Percentiles rank a stretch among this genome's conserved stretches.
Conservation (phyloP, 2,888 invertebrate genomes). For the Drosophila colorata region DNA sequence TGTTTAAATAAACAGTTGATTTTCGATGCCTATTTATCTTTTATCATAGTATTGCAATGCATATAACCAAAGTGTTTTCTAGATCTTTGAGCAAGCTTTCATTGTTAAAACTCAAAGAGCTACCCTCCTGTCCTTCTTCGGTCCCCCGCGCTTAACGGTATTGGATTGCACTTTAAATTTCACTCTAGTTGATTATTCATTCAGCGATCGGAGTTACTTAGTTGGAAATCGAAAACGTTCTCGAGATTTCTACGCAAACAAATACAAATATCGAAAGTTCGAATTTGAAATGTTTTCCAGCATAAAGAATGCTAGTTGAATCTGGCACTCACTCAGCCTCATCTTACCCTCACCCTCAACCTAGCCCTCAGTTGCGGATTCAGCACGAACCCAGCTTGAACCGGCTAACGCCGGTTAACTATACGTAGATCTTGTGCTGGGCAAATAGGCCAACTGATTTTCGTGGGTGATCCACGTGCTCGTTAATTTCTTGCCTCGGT, state of each 20-base stretch:
- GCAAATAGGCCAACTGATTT: slow-evolving; percentile 9
- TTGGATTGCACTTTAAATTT: slow-evolving; percentile 9
- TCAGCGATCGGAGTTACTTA: slow-evolving; percentile 12
- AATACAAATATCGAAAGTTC: slow-evolving; percentile 24
- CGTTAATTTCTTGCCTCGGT: slow-evolving; percentile 30
- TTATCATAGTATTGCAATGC: no score
- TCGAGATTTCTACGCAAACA: slow-evolving; percentile 8
- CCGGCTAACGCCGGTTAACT: slow-evolving; percentile 1
- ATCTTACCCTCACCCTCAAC: background rate
- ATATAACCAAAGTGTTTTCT: no score
- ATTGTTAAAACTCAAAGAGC: no score
- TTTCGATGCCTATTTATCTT: no score
- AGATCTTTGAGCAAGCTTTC: no score
- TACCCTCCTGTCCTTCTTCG: no score
- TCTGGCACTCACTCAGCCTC: background rate
- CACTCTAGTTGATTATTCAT: slow-evolving; percentile 29
- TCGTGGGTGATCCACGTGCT: slow-evolving; percentile 63
- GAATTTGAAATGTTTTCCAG: slow-evolving; percentile 8
- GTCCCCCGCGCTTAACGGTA: background rate
- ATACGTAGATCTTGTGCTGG: no score
- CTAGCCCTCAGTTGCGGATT: background rate
- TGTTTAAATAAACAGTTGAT: no score
- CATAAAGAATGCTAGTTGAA: background rate
- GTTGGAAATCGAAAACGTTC: slow-evolving; percentile 19
- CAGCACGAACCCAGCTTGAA: background rate